Evolutionary conservation across 53 echinoderm and acorn worm species (phyloP).

Genomic region (Henricia sp.): DNA sequence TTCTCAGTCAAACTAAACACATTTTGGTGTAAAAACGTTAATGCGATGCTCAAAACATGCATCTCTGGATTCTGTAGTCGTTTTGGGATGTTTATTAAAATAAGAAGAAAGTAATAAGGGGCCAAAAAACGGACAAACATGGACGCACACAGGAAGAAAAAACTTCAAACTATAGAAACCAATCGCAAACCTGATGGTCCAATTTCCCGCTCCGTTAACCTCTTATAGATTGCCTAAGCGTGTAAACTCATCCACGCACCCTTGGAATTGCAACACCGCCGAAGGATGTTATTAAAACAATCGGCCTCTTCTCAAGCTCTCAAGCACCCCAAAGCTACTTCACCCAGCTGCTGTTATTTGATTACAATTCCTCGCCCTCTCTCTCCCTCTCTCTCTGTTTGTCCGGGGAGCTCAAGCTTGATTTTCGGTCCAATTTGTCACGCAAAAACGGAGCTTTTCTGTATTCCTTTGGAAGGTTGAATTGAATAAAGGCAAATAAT

Average conservation of each 20-base stretch:
- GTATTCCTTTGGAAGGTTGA: no score
- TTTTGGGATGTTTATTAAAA: no score
- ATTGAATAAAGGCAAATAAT: no score
- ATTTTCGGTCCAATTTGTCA: background rate
- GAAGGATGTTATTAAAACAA: slow-evolving; percentile 7
- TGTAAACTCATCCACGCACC: background rate
- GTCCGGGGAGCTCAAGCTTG: background rate
- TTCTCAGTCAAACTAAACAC: no score
- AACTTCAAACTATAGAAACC: background rate
- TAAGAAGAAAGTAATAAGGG: no score
- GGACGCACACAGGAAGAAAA: no score
- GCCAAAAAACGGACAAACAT: no score
- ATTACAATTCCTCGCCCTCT: background rate
- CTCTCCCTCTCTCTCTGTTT: no score
- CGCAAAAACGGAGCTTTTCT: background rate
- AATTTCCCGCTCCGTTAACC: slow-evolving; percentile 1
- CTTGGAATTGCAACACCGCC: background rate
- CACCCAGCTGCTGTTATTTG: background rate
- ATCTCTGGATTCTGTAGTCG: no score
- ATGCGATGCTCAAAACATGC: no score
- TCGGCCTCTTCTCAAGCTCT: background rate
- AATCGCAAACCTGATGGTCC: background rate
- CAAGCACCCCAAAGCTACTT: slow-evolving; percentile 1
- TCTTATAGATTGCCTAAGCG: background rate
- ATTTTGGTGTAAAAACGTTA: no score